phyloP scores from a whole-genome alignment of 2,888 invertebrate species.

The Eristalis tenax region DNA sequence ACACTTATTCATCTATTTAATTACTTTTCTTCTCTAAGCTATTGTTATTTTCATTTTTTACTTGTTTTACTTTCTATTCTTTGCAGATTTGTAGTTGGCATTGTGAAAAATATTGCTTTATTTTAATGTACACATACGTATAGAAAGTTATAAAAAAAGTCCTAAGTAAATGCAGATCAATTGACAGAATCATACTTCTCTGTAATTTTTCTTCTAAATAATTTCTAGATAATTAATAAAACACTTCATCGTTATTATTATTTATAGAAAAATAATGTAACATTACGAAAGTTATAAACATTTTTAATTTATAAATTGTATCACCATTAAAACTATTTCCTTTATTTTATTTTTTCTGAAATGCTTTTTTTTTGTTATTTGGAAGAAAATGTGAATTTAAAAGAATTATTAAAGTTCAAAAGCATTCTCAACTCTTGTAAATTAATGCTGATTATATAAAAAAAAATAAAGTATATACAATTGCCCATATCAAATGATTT shows the following conservation, averaged over 20 bases:
- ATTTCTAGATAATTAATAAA: constrained; percentile 23
- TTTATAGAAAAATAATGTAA: constrained; percentile 36
- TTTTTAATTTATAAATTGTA: constrained; percentile 47
- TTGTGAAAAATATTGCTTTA: constrained; percentile 54
- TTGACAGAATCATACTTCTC: constrained; percentile 23
- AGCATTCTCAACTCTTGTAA: constrained; percentile 41
- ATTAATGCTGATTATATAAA: constrained; percentile 5
- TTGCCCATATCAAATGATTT: constrained; percentile 51
- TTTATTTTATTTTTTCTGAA: constrained; percentile 19
- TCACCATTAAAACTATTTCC: constrained; percentile 7
- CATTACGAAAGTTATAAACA: constrained; percentile 12
- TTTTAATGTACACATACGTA: constrained; percentile 45
- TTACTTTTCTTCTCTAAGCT: constrained; percentile 9
- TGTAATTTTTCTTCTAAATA: constrained; percentile 36
- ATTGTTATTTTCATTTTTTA: constrained; percentile 44
- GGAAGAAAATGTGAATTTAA: constrained; percentile 66
- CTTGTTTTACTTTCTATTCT: constrained; percentile 68
- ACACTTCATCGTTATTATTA: constrained; percentile 7
- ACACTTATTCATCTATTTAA: background rate
- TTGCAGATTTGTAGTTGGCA: constrained; percentile 69
- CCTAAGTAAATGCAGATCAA: constrained; percentile 23
- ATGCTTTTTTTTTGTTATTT: constrained; percentile 24
- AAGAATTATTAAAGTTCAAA: constrained; percentile 34
- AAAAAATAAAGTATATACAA: constrained; percentile 45
- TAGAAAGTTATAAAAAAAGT: constrained; percentile 27